Evolutionary conservation across 2,113 vertebrate genomes (phyloP).

Genomic region (Thunnus maccoyii): DNA sequence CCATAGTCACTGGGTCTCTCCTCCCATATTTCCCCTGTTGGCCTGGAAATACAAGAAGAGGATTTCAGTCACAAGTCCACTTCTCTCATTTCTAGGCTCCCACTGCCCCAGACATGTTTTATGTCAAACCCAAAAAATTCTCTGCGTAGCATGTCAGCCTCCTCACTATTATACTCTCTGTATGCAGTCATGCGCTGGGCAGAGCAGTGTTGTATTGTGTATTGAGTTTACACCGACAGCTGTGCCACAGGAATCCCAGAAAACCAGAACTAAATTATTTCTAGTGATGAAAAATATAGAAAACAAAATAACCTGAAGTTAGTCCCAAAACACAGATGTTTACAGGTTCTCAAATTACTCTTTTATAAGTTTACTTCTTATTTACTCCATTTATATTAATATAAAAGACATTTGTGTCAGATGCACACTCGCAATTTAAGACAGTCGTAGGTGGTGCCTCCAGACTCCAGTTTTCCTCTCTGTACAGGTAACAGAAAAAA

Average conservation of each 20-base stretch:
- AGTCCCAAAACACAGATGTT: conserved; percentile 38
- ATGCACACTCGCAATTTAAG: conserved; percentile 14
- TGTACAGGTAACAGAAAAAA: conserved; percentile 32
- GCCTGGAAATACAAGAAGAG: conserved; percentile 17
- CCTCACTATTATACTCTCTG: conserved; percentile 12
- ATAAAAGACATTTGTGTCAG: neutral
- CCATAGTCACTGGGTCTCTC: neutral
- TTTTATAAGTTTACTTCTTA: conserved; percentile 10
- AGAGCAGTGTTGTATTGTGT: neutral
- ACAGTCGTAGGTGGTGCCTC: conserved; percentile 37
- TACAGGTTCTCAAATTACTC: conserved; percentile 18
- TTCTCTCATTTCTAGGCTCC: conserved; percentile 11
- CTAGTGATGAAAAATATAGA: conserved; percentile 6
- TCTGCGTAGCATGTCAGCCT: conserved; percentile 5
- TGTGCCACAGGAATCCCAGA: neutral
- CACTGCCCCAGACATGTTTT: conserved; percentile 15
- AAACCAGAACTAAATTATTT: neutral
- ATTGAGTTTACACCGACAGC: neutral
- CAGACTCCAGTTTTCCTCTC: neutral
- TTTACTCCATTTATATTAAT: conserved; percentile 21
- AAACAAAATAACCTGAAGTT: conserved; percentile 21
- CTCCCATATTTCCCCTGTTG: conserved; percentile 4
- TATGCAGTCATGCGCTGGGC: neutral
- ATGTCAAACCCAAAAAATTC: conserved; percentile 8
- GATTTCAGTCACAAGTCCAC: conserved; percentile 26